Percentiles rank a stretch among this genome's conserved stretches.
Conservation (phyloP, 2,797 vertebrate species). For the Macropus fuliginosus region DNA sequence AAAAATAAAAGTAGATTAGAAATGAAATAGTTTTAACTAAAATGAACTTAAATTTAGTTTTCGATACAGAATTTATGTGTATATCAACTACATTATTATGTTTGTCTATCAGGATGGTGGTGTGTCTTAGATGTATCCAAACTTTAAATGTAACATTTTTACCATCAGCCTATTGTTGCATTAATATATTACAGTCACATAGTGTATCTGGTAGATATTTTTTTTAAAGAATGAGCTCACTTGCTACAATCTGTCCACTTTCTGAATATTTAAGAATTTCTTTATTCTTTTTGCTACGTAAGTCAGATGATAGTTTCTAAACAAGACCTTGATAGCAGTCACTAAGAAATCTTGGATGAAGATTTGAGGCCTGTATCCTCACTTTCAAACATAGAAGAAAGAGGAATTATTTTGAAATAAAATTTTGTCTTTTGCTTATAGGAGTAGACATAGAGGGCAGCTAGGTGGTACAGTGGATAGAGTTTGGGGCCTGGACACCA, state of each 20-base stretch:
- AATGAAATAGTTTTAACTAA: neutral
- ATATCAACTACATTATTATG: neutral
- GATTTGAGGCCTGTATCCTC: slow-evolving; percentile 7
- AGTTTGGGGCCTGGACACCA: neutral
- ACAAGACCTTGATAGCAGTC: neutral
- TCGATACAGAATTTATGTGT: neutral
- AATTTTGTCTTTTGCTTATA: slow-evolving; percentile 52
- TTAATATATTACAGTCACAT: neutral
- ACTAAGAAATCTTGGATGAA: slow-evolving; percentile 22
- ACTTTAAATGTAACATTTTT: neutral
- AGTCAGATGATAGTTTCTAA: neutral
- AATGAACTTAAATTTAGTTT: neutral
- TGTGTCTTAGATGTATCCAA: neutral
- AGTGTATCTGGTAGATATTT: neutral
- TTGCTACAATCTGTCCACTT: slow-evolving; percentile 16
- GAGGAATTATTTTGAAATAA: slow-evolving; percentile 58
- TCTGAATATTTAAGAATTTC: neutral
- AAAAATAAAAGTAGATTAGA: neutral
- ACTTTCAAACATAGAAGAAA: slow-evolving; percentile 44
- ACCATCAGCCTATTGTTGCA: neutral
- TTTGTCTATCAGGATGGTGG: neutral
- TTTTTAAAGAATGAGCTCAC: neutral
- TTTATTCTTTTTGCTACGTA: neutral
- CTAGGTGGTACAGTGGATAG: neutral
- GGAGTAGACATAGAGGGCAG: neutral